Evolutionary conservation across 1,140 invertebrate genomes (phyloP), one percentile per base, ranked within the genome.

Genomic region (Lerema accius): DNA sequence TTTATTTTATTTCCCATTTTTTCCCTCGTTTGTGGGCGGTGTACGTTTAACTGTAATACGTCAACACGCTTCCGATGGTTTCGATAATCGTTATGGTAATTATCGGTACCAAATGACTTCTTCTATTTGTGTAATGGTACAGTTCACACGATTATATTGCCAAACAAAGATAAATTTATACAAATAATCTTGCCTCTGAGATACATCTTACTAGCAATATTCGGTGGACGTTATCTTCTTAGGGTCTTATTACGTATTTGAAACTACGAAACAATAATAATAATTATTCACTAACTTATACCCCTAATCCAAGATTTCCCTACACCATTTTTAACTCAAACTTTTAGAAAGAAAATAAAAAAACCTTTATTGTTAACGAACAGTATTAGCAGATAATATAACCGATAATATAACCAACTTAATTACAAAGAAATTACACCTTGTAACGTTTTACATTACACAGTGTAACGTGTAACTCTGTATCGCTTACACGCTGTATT

Each of bases 1-100:
- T 78, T 80, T 66, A 78, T 81, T 83, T 80, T 78, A 83, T 84
- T 83, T 80, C 67, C 73, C 63, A 78, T 76, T 77, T 76, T 73
- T 66, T 74, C 69, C 71, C 65, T 69, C 69, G 68, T 63, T 68
- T 42, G 73, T 76, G 73, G 80, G 80, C 80, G 83, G 76, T 72
- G 58, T 73, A 65, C 79, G 76, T 84, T 88, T 86, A 88, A 83
- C 78, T 61, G 72, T 75, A 71, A 71, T 73, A 81, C 67, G 83
- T 84, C 77, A 78, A 76, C 73, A 71, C 82, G 80, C 71, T 69
- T 78, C 69, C 49, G 67, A 75, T 74, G 76, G 64, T 75, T 73
- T 68, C 56, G 65, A 56, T 83, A 82, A 85, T 80, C 77, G 80
- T 62, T 80, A 45, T 68, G 53, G 74, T 86, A 84, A 86, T 86